Base-by-base conservation (phyloP, 2,888 invertebrate species). In the Pycnomerus fuliginosus region DNA sequence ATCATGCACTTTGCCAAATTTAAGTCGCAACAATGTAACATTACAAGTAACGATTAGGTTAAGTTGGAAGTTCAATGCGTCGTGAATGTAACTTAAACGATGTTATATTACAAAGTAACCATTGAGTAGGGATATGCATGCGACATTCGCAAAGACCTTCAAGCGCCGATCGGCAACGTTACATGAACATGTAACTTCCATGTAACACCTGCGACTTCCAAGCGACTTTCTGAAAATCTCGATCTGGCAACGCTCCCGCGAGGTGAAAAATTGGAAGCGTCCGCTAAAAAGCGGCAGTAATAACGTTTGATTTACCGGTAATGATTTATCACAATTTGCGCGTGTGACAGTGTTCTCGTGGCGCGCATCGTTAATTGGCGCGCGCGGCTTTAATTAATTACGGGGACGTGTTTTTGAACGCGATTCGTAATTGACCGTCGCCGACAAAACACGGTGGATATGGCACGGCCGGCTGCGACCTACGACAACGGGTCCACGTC, bases 241-340 rank as follows among this genome's bases (percentile, higher is more conserved):
- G n/a, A n/a, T n/a, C n/a, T n/a, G n/a, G n/a, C n/a, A n/a, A n/a
- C n/a, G n/a, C n/a, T n/a, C n/a, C n/a, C n/a, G n/a, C n/a, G n/a
- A n/a, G n/a, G n/a, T n/a, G n/a, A n/a, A n/a, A n/a, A n/a, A n/a
- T n/a, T n/a, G n/a, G n/a, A n/a, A n/a, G 22, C 30, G 31, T 17
- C 32, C 13, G 25, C 13, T 33, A 33, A 40, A 40, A 40, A 41
- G 41, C 34, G 41, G 34, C 41, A 33, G 41, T 28, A 37, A 44
- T 44, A 38, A 37, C 33, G 39, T 62, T 63, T 62, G 62, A 64
- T 64, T 62, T 64, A 62, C 48, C 58, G 52, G 56, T 55, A 58
- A 63, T 62, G 63, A 65, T 65, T 64, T 59, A 63, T 66, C 64
- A 63, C 61, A 64, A 64, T 65, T 64, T 60, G 60, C 61, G 59